These are phyloP conservation scores for Hypomesus transpacificus DNA, from an alignment of 2,113 vertebrate genomes.

Conservation along the genomic window DNA sequence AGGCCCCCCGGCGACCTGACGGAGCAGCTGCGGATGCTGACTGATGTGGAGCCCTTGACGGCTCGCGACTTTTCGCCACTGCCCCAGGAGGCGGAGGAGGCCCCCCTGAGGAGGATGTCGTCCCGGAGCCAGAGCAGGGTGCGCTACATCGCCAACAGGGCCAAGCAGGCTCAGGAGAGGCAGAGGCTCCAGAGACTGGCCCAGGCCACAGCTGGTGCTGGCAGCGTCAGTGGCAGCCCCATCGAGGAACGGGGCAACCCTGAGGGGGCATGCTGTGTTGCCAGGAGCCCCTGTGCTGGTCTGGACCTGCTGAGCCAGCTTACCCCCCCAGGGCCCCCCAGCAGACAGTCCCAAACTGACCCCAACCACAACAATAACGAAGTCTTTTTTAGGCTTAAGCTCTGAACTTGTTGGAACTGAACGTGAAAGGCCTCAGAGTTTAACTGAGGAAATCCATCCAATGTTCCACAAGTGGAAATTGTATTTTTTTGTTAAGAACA, in stretches of 20 bases:
- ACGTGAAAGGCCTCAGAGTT: slow-evolving; percentile 34
- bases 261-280: slow-evolving; percentile 84
- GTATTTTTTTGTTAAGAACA: slow-evolving; percentile 23
- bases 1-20: slow-evolving; percentile 68
- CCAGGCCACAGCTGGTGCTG: slow-evolving; percentile 45
- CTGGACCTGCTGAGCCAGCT: slow-evolving; percentile 64
- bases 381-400: slow-evolving; percentile 78
- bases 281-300: slow-evolving; percentile 71
- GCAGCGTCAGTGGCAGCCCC: slow-evolving; percentile 55
- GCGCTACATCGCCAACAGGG: slow-evolving; percentile 86
- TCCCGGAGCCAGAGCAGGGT: slow-evolving; percentile 91
- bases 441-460: slow-evolving; percentile 22
- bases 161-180: slow-evolving; percentile 86
- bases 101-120: slow-evolving; percentile 78
- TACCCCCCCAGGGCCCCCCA: slow-evolving; percentile 50
- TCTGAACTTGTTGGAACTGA: slow-evolving; percentile 58
- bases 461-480: not conserved
- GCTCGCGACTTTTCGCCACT: slow-evolving; percentile 74
- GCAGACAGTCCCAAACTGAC: slow-evolving; percentile 14
- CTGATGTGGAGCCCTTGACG: slow-evolving; percentile 77
- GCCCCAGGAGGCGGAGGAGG: slow-evolving; percentile 52
- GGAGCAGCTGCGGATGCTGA: slow-evolving; percentile 82
- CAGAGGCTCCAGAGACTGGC: slow-evolving; percentile 76
- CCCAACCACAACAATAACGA: slow-evolving; percentile 60
- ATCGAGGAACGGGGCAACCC: slow-evolving; percentile 89